These are phyloP conservation scores for Nomada flava DNA, from an alignment of 2,888 invertebrate genomes.

Conservation along the genomic window DNA sequence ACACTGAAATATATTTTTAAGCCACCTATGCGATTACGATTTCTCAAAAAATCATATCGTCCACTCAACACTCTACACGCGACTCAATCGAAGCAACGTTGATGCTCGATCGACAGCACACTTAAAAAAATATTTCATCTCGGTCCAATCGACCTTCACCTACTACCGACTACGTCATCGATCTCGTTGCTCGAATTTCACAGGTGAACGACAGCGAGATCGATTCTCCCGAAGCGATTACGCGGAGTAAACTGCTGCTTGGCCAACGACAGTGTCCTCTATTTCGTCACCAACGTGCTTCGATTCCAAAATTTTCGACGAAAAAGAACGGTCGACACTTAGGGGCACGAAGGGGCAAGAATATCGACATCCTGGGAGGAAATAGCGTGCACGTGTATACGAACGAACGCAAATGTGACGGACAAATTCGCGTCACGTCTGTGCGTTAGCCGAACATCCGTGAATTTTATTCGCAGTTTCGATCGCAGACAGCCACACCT, in stretches of 20 bases:
- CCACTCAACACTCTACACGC: conserved; percentile 19
- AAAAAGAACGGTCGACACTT: neutral
- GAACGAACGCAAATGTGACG: conserved; percentile 38
- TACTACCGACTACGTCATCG: neutral
- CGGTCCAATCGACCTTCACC: conserved; percentile 38
- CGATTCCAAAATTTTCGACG: conserved; percentile 33
- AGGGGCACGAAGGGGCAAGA: no score
- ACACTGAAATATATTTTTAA: neutral
- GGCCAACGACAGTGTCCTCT: conserved; percentile 36
- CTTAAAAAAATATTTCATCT: conserved; percentile 58
- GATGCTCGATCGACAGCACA: conserved; percentile 3
- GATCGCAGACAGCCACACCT: conserved; percentile 11
- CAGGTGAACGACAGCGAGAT: conserved; percentile 1
- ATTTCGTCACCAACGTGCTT: conserved; percentile 47
- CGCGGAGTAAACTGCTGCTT: conserved; percentile 33
- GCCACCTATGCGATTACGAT: neutral
- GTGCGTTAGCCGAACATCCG: conserved; percentile 36
- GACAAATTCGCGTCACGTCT: conserved; percentile 52
- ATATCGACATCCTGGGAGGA: neutral
- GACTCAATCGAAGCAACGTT: conserved; percentile 22
- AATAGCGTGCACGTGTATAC: conserved; percentile 13
- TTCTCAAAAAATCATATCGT: neutral
- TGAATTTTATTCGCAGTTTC: conserved; percentile 42
- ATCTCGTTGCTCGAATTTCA: conserved; percentile 4
- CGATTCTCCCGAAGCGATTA: neutral